phyloP scores from a whole-genome alignment of 2,888 invertebrate species.

The Lasioglossum villosulum region DNA sequence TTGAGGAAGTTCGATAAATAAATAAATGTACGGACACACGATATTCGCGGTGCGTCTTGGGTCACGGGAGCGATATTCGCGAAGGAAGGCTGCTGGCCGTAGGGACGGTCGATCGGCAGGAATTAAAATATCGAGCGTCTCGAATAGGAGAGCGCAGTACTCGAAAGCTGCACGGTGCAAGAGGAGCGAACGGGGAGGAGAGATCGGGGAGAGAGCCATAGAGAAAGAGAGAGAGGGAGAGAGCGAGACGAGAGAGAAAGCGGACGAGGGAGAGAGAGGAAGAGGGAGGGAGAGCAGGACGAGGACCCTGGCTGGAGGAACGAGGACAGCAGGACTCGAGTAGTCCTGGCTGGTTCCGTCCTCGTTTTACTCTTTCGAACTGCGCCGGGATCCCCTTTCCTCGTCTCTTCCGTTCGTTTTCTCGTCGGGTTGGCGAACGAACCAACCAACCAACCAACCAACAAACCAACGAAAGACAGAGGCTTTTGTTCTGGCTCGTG shows the following conservation, averaged over 20 bases:
- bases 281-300: neutral
- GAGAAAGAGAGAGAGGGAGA: neutral
- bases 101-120: slow-evolving; percentile 63
- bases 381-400: neutral
- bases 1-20: neutral
- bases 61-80: slow-evolving; percentile 23
- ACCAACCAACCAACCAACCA: neutral
- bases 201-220: neutral
- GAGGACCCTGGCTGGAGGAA: neutral
- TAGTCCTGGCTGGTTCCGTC: slow-evolving; percentile 17
- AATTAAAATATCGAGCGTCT: slow-evolving; percentile 70
- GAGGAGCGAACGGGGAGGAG: neutral
- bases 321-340: slow-evolving; percentile 25
- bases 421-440: slow-evolving; percentile 15
- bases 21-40: neutral
- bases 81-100: slow-evolving; percentile 19
- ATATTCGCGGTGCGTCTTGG: slow-evolving; percentile 25
- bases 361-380: slow-evolving; percentile 15
- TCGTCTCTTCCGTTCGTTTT: slow-evolving; percentile 6
- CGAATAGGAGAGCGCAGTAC: slow-evolving; percentile 42
- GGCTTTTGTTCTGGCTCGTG: slow-evolving; percentile 69
- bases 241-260: slow-evolving; percentile 5
- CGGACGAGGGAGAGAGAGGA: neutral
- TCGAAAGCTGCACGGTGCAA: slow-evolving; percentile 32
- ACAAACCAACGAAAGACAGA: slow-evolving; percentile 37